Percentiles rank a stretch among this genome's conserved stretches.
Evolutionary conservation across 2,797 vertebrate genomes (phyloP).

Genomic region (Peromyscus attwateri): DNA sequence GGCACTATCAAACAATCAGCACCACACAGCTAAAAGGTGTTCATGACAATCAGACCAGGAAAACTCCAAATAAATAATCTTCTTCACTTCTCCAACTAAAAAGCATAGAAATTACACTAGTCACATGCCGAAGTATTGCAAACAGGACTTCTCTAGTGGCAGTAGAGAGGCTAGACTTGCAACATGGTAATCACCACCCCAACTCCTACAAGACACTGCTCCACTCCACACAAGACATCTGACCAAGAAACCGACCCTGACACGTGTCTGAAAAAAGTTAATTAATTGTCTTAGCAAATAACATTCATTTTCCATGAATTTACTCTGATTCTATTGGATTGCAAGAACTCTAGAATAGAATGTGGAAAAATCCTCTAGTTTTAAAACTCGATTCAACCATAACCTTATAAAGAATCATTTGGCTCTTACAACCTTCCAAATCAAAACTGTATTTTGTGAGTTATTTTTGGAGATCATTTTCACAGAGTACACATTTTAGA

Average conservation of each 20-base stretch:
- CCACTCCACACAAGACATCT: neutral
- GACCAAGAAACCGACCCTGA: neutral
- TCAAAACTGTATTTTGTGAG: neutral
- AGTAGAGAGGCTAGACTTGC: neutral
- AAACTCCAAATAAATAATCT: neutral
- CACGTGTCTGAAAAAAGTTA: neutral
- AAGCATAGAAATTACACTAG: neutral
- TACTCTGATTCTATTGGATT: neutral
- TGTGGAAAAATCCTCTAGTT: neutral
- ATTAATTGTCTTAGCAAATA: neutral
- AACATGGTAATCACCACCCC: neutral
- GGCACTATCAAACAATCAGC: neutral
- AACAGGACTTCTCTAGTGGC: neutral
- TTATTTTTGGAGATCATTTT: neutral
- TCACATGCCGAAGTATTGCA: neutral
- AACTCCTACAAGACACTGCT: neutral
- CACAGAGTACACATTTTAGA: neutral
- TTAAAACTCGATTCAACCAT: conserved; percentile 30
- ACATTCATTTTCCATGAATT: neutral
- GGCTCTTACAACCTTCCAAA: conserved; percentile 15
- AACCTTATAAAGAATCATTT: neutral
- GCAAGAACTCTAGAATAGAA: neutral
- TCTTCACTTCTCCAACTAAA: conserved; percentile 7
- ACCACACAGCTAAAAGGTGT: neutral
- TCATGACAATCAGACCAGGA: neutral